Evolutionary conservation across 2,113 vertebrate genomes (phyloP).

Genomic region (Nesoenas mayeri): DNA sequence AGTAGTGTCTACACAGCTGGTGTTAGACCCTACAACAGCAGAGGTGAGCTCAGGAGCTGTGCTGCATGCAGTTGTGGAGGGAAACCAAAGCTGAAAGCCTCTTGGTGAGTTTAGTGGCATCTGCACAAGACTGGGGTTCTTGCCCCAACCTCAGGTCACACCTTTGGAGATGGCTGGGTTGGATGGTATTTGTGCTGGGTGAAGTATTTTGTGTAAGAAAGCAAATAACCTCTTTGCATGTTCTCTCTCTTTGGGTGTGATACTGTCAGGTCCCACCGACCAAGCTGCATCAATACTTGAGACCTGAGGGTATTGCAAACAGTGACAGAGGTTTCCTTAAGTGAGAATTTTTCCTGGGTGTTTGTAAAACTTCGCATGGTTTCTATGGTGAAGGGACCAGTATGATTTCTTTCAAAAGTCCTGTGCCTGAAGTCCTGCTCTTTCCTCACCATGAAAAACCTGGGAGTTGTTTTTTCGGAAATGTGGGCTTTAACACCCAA

Average conservation of each 20-base stretch:
- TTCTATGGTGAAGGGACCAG: not conserved
- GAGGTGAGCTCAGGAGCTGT: not conserved
- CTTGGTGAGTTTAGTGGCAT: not conserved
- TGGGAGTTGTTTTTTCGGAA: not conserved
- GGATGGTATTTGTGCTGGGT: not conserved
- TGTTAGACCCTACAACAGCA: fast-evolving
- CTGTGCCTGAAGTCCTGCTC: not conserved
- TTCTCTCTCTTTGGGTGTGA: not conserved
- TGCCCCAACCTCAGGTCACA: not conserved
- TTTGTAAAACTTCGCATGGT: not conserved
- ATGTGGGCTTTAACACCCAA: not conserved
- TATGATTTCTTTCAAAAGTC: not conserved
- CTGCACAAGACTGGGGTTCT: not conserved
- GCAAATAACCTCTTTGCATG: not conserved
- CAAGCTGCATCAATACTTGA: not conserved
- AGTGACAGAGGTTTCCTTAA: not conserved
- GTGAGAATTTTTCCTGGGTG: not conserved
- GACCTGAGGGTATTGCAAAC: not conserved
- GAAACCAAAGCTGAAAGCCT: not conserved
- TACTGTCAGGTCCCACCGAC: not conserved
- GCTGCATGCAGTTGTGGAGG: not conserved
- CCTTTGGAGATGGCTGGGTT: not conserved
- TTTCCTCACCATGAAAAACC: not conserved
- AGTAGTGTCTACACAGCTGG: not conserved
- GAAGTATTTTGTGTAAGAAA: not conserved